phyloP scores from a whole-genome alignment of 2,888 invertebrate genomes.

The Agrilus mali region DNA sequence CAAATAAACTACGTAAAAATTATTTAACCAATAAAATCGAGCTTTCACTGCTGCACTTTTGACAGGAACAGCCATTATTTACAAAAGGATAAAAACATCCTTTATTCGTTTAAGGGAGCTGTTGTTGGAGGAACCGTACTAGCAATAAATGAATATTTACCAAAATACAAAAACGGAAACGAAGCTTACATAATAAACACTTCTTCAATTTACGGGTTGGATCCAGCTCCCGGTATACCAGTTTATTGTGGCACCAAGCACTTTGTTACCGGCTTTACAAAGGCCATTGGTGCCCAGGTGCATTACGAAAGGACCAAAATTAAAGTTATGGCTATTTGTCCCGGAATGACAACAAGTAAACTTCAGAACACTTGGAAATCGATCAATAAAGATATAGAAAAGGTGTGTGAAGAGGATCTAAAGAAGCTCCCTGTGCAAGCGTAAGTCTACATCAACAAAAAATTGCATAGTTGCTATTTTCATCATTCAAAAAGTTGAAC shows the following conservation, averaged over 20 bases:
- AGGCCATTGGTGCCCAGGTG: constrained; percentile 6
- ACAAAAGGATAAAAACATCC: not conserved
- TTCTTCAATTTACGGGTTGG: constrained; percentile 14
- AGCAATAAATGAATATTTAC: constrained; percentile 16
- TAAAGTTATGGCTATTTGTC: constrained; percentile 13
- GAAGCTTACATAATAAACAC: constrained; percentile 17
- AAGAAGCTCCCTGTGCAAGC: too few species aligned
- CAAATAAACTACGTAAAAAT: too few species aligned
- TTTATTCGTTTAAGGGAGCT: constrained; percentile 8
- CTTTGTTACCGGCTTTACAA: constrained; percentile 11
- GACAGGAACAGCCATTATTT: too few species aligned
- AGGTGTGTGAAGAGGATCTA: too few species aligned
- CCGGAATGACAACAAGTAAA: constrained; percentile 8
- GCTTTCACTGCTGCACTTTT: too few species aligned
- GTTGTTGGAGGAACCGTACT: constrained; percentile 14
- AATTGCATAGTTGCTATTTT: too few species aligned
- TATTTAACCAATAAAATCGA: too few species aligned
- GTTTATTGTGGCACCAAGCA: constrained; percentile 5
- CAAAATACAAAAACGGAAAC: constrained; percentile 14
- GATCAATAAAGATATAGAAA: too few species aligned
- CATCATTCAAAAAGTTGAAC: too few species aligned
- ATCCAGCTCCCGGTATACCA: constrained; percentile 4
- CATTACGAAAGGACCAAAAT: constrained; percentile 7
- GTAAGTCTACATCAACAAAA: too few species aligned
- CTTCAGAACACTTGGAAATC: not conserved